Evolutionary conservation across 2,888 invertebrate genomes (phyloP).

Genomic region (Synanthedon vespiformis): DNA sequence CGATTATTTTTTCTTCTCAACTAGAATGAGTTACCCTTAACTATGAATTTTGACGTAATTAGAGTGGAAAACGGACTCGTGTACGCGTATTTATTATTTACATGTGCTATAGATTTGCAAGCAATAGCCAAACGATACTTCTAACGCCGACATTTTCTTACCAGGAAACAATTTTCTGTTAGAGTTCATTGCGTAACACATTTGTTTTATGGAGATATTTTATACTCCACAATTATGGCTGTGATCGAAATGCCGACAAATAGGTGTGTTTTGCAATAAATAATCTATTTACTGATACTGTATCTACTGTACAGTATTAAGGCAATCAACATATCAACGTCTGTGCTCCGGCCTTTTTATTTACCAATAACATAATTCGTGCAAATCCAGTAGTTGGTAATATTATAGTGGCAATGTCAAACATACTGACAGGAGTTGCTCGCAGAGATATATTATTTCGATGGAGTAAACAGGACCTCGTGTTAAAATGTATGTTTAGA

Average conservation of each 20-base stretch:
- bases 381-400: too few species aligned
- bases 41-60: background rate
- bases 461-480: too few species aligned
- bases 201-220: background rate
- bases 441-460: too few species aligned
- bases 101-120: slow-evolving; percentile 11
- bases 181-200: slow-evolving; percentile 1
- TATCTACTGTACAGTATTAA: too few species aligned
- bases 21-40: too few species aligned
- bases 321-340: too few species aligned
- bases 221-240: background rate
- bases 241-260: background rate
- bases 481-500: too few species aligned
- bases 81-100: slow-evolving; percentile 3
- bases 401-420: too few species aligned
- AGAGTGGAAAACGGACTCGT: background rate
- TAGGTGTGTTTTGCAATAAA: background rate
- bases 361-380: too few species aligned
- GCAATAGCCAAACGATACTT: slow-evolving; percentile 12
- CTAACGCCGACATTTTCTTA: slow-evolving; percentile 13
- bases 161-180: slow-evolving; percentile 20
- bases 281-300: background rate
- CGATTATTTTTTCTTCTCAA: too few species aligned
- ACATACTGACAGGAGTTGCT: too few species aligned
- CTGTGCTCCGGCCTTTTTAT: too few species aligned